Evolutionary conservation across 2,888 invertebrate genomes (phyloP), one percentile per base, ranked within the genome.

Genomic region (Hermaeophaga mercurialis): DNA sequence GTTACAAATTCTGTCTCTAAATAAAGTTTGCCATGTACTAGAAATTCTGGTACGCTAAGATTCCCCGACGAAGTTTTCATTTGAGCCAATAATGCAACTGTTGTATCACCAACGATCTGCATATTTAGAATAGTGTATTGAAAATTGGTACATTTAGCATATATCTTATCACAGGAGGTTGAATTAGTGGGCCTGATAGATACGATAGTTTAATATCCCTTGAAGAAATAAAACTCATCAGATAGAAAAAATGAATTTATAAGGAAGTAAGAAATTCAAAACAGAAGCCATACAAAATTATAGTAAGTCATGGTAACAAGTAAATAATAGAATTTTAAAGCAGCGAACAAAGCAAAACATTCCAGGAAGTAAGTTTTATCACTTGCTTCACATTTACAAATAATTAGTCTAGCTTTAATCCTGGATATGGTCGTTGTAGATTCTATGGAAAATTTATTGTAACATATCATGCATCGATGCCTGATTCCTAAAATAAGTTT

Each of bases 81-180:
- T 22, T 22, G 54, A 54, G 62, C 58, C 58, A 61, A 61, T 66
- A 62, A 67, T 67, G 68, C 69, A 69, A 67, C 58, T 66, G 48
- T 22, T 22, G 22, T 22, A 22, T 22, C 22, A 5, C 22, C 22
- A 22, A 3, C 3, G 22, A 22, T 22, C 22, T 22, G 3, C 6
- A 22, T 6, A 6, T 22, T 22, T 22, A 22, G 22, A 6, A 3
- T 22, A 22, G 22, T 5, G 22, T 5, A 22, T 22, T 22, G 22
- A 6, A 22, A 5, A 22, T 22, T 22, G 22, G 22, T 22, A 6
- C 22, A 22, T 22, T 22, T 22, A 22, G 22, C 22, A 6, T 22
- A 22, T 22, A 22, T 22, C 6, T 22, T 22, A 22, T 22, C 22
- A 22, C 6, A 6, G 22, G 6, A 22, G 22, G 22, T 22, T 22